Conservation (phyloP, 1,140 invertebrate species). For the Zaprionus kolodkinae region DNA sequence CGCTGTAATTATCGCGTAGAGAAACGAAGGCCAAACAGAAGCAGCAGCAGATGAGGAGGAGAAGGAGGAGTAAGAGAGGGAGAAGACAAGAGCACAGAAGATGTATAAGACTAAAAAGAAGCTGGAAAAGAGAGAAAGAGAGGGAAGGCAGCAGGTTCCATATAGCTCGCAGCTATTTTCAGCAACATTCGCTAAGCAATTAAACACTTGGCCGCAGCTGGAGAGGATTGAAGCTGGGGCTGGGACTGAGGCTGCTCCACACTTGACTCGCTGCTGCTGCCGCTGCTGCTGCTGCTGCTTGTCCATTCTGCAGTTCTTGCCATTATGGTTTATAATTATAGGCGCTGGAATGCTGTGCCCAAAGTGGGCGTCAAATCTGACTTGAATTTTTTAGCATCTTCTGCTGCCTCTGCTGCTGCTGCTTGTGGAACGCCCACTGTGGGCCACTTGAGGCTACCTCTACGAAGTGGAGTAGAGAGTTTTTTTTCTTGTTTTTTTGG, state of each 20-base stretch:
- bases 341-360: conserved; percentile 60
- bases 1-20: conserved; percentile 74
- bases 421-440: conserved; percentile 25
- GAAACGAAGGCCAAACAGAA: conserved; percentile 53
- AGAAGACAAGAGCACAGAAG: conserved; percentile 1
- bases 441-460: conserved; percentile 19
- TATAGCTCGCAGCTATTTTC: conserved; percentile 77
- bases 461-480: background rate
- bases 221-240: background rate
- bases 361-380: conserved; percentile 47
- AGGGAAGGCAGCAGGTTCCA: conserved; percentile 38
- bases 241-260: background rate
- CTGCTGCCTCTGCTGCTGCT: background rate
- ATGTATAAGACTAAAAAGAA: background rate
- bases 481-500: background rate
- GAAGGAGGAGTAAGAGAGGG: background rate
- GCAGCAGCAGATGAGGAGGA: conserved; percentile 10
- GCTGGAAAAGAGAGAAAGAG: background rate
- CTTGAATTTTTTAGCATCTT: conserved; percentile 20
- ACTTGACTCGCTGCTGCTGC: conserved; percentile 2
- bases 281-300: conserved; percentile 22
- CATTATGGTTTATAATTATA: conserved; percentile 78
- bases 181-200: conserved; percentile 68
- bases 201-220: conserved; percentile 64
- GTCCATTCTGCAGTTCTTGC: conserved; percentile 65